These are phyloP conservation scores for Amphipoea lucens DNA, from an alignment of 2,888 invertebrate genomes.

Conservation along the genomic window DNA sequence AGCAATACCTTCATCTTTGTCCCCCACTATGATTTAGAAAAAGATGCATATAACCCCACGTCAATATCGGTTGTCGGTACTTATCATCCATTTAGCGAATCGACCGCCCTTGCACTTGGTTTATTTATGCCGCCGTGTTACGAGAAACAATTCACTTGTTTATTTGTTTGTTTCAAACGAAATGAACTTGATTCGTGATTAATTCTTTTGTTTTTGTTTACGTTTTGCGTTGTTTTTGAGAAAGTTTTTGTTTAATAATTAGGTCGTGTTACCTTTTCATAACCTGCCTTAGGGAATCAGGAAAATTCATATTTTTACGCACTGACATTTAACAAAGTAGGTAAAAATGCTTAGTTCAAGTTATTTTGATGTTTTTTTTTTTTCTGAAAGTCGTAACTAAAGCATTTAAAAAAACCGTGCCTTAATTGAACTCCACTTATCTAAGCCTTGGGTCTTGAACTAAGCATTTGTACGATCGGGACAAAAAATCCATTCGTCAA, in stretches of 20 bases:
- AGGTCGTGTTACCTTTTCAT: slow-evolving; percentile 5
- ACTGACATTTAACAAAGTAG: background rate
- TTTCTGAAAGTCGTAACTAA: too few species aligned
- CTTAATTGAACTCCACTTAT: too few species aligned
- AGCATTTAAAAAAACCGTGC: too few species aligned
- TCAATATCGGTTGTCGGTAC: slow-evolving; percentile 71
- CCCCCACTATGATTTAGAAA: slow-evolving; percentile 66
- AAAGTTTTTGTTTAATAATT: slow-evolving; percentile 22
- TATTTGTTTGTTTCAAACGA: slow-evolving; percentile 44
- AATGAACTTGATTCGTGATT: slow-evolving; percentile 43
- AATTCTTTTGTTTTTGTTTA: slow-evolving; percentile 58
- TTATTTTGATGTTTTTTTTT: too few species aligned
- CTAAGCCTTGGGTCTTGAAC: too few species aligned
- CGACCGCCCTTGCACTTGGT: slow-evolving; percentile 80
- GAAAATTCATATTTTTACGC: background rate
- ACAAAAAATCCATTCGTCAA: too few species aligned
- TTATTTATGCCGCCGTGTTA: slow-evolving; percentile 54
- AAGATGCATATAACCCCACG: slow-evolving; percentile 61
- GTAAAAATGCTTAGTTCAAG: too few species aligned
- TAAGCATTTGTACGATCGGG: too few species aligned
- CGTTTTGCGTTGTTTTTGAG: slow-evolving; percentile 22
- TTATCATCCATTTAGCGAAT: slow-evolving; percentile 80
- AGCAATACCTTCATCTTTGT: slow-evolving; percentile 70
- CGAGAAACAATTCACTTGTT: slow-evolving; percentile 27
- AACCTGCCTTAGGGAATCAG: background rate